phyloP scores from a whole-genome alignment of 2,797 vertebrate genomes.

The Triplophysa yarkandensis region DNA sequence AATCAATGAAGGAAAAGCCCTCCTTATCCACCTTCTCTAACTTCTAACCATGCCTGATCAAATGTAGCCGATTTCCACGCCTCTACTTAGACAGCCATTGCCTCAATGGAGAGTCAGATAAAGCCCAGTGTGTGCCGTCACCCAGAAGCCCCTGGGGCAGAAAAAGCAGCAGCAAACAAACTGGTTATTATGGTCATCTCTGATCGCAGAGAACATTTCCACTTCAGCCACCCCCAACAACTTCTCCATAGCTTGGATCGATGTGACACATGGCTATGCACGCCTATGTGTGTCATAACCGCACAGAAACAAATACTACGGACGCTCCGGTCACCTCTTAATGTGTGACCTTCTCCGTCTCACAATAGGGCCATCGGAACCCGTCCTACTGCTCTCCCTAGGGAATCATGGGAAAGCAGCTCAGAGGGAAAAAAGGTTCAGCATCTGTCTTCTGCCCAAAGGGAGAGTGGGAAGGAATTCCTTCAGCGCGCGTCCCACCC shows the following conservation, averaged over 20 bases:
- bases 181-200: conserved; percentile 46
- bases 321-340: conserved; percentile 68
- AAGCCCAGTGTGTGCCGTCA: conserved; percentile 61
- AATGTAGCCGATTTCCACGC: conserved; percentile 76
- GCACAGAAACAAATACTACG: conserved; percentile 69
- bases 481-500: conserved; percentile 56
- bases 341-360: conserved; percentile 62
- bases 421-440: conserved; percentile 62
- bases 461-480: conserved; percentile 62
- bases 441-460: conserved; percentile 77
- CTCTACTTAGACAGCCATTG: conserved; percentile 61
- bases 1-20: conserved; percentile 77
- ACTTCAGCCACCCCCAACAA: not conserved
- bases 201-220: conserved; percentile 32
- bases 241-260: conserved; percentile 37
- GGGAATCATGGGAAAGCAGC: conserved; percentile 77
- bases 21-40: conserved; percentile 72
- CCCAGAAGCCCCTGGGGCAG: conserved; percentile 55
- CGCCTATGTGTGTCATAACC: not conserved
- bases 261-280: conserved; percentile 54
- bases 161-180: conserved; percentile 56
- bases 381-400: conserved; percentile 68
- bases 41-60: conserved; percentile 74
- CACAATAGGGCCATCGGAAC: conserved; percentile 69
- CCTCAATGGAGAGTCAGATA: conserved; percentile 69